These are phyloP conservation scores for Pachycephala philippinensis DNA, from an alignment of 2,113 vertebrate species.

Conservation along the genomic window DNA sequence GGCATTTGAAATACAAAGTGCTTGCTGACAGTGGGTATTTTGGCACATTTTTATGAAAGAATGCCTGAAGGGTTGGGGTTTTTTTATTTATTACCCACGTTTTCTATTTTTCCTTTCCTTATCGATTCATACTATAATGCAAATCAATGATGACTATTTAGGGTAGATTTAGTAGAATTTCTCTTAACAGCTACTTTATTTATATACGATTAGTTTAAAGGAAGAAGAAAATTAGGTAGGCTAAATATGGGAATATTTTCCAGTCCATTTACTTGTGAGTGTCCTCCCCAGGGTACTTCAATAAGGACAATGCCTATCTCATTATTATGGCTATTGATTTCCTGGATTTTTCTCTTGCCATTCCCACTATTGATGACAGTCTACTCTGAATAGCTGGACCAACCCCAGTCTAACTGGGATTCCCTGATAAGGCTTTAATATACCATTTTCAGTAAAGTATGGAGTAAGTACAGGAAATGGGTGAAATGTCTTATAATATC, in stretches of 20 bases:
- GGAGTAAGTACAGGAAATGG: background rate
- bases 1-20: background rate
- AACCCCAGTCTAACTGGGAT: background rate
- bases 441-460: background rate
- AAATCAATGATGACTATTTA: constrained; percentile 46
- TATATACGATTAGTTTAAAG: constrained; percentile 54
- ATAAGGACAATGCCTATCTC: background rate
- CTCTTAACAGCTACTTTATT: constrained; percentile 48
- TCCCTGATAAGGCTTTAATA: background rate
- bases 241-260: constrained; percentile 58
- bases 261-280: constrained; percentile 12
- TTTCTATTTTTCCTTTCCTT: constrained; percentile 19
- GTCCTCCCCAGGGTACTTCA: background rate
- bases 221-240: constrained; percentile 43
- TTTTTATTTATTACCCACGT: background rate
- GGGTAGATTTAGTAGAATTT: constrained; percentile 49
- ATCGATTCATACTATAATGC: background rate
- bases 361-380: background rate
- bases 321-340: constrained; percentile 12
- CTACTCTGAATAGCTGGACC: background rate
- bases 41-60: background rate
- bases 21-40: background rate
- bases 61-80: rapidly evolving
- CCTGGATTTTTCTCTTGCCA: background rate
- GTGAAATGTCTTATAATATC: background rate